Evolutionary conservation across 2,797 vertebrate genomes (phyloP), one percentile per base, ranked within the genome.

Genomic region (Neosilurus hyrtlii): DNA sequence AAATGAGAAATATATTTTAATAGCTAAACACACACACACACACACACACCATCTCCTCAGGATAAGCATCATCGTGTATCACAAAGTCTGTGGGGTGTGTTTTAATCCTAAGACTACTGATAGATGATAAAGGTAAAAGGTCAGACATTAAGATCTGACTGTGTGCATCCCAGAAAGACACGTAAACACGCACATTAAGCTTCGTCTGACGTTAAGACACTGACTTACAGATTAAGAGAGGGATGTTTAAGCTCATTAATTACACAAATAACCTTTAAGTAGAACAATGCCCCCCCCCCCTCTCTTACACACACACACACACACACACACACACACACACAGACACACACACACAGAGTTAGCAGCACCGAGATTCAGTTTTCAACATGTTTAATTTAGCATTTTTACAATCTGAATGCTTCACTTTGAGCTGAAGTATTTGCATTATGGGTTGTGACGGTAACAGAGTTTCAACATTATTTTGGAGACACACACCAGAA

Each of bases 251-350:
- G 86, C 73, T 85, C 63, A 77, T 81, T 84, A 85, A 82, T 86
- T 79, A 87, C 86, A 87, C 80, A 84, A 86, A 79, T 85, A 79
- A 83, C 84, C 79, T 79, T 18, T 84, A 86, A 88, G 62, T 51
- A 83, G 2, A 74, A 43, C 14, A 3, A 15, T 22, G 16, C 16
- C 1, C 16, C 43, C 43, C 43, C 4, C 8, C 43, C 0, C 6
- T 18, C 54, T 51, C 20, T 20, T 56, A 1, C 26, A 0, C 9
- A 22, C 65, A 63, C 24, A 10, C 2, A 9, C 26, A 1, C 26
- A 0, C 9, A 22, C 65, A 63, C 24, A 10, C 2, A 9, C 26
- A 1, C 26, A 0, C 9, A 22, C 65, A 63, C 24, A 10, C 2
- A 9, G 20, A 1, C 26, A 0, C 9, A 22, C 65, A 63, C 24